Conservation (phyloP, 2,113 vertebrate genomes). For the Alligator mississippiensis region DNA sequence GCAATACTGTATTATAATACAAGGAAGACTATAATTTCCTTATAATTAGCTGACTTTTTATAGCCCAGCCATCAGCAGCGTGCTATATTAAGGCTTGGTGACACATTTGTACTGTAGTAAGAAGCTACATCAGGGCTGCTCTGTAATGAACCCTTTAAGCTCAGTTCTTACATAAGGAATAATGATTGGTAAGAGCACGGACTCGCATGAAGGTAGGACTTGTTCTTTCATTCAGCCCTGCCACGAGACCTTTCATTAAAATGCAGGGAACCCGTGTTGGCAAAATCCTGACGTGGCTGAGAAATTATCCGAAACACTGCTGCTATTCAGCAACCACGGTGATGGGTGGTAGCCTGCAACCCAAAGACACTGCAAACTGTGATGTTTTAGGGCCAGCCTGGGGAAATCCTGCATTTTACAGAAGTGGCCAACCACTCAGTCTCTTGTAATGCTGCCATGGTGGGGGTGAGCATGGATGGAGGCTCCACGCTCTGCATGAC, state of each 20-base stretch:
- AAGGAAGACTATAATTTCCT: neutral
- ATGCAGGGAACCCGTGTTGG: neutral
- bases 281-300: neutral
- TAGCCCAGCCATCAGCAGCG: neutral
- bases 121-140: neutral
- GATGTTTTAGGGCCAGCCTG: neutral
- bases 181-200: neutral
- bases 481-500: neutral
- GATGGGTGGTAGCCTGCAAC: neutral
- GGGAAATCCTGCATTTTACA: neutral
- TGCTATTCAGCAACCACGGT: neutral
- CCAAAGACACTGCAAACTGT: neutral
- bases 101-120: accelerated
- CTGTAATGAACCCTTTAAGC: accelerated
- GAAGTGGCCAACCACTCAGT: neutral
- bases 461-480: neutral
- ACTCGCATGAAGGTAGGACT: neutral
- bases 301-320: neutral
- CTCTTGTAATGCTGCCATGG: neutral
- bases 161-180: neutral
- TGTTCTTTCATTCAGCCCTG: neutral
- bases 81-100: neutral
- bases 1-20: neutral
- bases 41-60: neutral
- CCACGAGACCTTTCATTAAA: neutral